Evolutionary conservation across 2,888 invertebrate genomes (phyloP), one percentile per base, ranked within the genome.

Genomic region (Lucinisca nassula): DNA sequence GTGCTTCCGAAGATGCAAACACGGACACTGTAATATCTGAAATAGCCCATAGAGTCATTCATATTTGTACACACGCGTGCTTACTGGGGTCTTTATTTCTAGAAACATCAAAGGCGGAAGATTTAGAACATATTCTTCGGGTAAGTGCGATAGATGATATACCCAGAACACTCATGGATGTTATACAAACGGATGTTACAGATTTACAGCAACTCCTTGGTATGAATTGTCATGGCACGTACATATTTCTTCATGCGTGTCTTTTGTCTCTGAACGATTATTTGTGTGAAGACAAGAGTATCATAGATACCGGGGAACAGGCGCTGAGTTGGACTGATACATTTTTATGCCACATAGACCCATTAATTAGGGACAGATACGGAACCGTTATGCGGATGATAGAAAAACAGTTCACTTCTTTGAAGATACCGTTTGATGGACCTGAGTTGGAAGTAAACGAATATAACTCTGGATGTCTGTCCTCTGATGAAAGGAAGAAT

Each of bases 361-460:
- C 32, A 1, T 10, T 88, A 0, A 0, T 85, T 14, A 12, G 37
- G 14, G 55, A 89, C 10, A 61, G 81, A 27, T 84, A 73, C 70
- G 14, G 24, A 17, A 1, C 55, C 14, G 61, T 87, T 0, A 12
- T 30, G 30, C 21, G 76, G 30, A 38, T 77, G 2, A 38, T 79
- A 17, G 17, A 24, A 24, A 27, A 58, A 17, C 30, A 77, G 30
- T 35, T 37, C 24, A 17, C 24, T 14, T 0, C 10, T 12, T 8
- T 14, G 0, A 1, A 10, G 17, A 35, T 2, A 32, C 8, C 14
- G 8, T 3, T 0, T 35, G 24, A 32, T 17, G 67, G 8, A 35
- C 3, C 67, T 17, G 67, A 67, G 24, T 30, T 67, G 17, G 3
- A 24, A 17, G 35, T 35, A 35, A 67, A 61, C 17, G 84, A 84